Base-by-base conservation (phyloP, 1,140 invertebrate genomes). In the Heliconius melpomene region DNA sequence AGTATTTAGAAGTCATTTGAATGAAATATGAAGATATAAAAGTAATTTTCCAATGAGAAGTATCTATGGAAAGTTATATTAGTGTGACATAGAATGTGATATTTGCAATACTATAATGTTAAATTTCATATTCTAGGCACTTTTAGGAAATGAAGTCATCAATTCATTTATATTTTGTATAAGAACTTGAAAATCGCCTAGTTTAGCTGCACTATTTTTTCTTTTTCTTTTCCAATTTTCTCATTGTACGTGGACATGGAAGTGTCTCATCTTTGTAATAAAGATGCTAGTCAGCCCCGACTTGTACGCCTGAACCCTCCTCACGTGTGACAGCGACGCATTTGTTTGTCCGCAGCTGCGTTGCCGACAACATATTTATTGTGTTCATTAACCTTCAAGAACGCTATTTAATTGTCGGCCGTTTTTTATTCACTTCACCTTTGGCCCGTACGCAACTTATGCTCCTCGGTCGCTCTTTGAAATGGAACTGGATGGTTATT, bases 281-380 rank as follows among this genome's bases (percentile, higher is more conserved):
- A 89, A 89, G 84, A 89, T 88, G 88, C 89, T 88, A 91, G 91
- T 91, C 90, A 90, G 89, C 54, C 84, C 80, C 77, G 78, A 50
- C 74, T 79, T 82, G 83, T 87, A 82, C 80, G 74, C 76, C 78
- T 80, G 76, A 87, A 93, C 90, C 91, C 90, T 91, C 86, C 88
- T 94, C 91, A 93, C 90, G 89, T 90, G 90, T 92, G 92, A 91
- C 88, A 89, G 87, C 88, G 85, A 87, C 90, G 88, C 89, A 92
- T 93, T 93, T 93, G 91, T 93, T 91, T 90, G 88, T 93, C 88
- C 89, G 90, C 93, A 93, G 92, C 92, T 94, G 92, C 89, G 91
- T 90, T 93, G 92, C 93, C 93, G 93, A 94, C 93, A 94, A 93
- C 93, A 93, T 94, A 94, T 94, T 94, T 94, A 94, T 94, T 93